These are phyloP conservation scores for Poeciliopsis prolifica DNA, from an alignment of 2,113 vertebrate species.

Conservation along the genomic window DNA sequence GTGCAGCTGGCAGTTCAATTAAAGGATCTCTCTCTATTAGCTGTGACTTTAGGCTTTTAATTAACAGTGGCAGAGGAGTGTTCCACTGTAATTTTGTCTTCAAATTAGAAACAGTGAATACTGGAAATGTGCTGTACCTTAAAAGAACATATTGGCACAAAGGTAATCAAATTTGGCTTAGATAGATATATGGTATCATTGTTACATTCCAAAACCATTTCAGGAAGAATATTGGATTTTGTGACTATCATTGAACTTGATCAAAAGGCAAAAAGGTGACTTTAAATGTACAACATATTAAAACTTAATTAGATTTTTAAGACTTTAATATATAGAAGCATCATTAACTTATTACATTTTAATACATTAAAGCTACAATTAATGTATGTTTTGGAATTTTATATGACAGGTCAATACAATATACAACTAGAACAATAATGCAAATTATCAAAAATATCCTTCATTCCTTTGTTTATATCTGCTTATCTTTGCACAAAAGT, in stretches of 20 bases:
- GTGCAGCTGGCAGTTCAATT: constrained; percentile 65
- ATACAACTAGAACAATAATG: too few relatives aligned
- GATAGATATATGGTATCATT: background rate
- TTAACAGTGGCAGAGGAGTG: constrained; percentile 34
- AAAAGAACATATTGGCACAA: background rate
- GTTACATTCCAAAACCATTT: background rate
- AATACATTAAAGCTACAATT: too few relatives aligned
- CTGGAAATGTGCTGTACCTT: background rate
- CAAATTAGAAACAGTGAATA: constrained; percentile 11
- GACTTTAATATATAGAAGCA: too few relatives aligned
- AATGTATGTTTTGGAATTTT: too few relatives aligned
- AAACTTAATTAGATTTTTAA: too few relatives aligned
- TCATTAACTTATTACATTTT: too few relatives aligned
- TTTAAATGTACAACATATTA: too few relatives aligned
- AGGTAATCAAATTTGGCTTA: background rate
- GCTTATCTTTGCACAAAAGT: background rate
- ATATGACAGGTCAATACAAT: too few relatives aligned
- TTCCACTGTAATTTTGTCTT: background rate
- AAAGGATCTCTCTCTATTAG: constrained; percentile 49
- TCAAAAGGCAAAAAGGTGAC: background rate
- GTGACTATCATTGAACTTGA: too few relatives aligned
- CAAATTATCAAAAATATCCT: background rate
- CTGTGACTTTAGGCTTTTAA: constrained; percentile 43
- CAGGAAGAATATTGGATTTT: background rate
- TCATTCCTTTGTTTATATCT: background rate